phyloP scores from a whole-genome alignment of 2,113 vertebrate genomes.

The Trogon surrucura region DNA sequence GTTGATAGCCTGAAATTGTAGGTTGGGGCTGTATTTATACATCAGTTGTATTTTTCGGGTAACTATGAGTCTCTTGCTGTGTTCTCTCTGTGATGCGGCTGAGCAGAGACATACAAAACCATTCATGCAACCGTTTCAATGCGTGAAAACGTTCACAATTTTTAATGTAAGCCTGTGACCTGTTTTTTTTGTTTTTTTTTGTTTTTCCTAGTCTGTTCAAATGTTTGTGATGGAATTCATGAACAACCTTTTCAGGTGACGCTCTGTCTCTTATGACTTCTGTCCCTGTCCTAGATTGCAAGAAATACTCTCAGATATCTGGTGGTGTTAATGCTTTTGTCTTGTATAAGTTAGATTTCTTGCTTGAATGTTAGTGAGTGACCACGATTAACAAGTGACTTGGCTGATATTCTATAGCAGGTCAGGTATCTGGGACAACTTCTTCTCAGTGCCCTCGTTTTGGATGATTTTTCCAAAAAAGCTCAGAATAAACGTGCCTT shows the following conservation, averaged over 20 bases:
- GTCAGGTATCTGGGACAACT: not conserved
- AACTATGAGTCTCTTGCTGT: not conserved
- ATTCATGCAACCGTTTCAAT: not conserved
- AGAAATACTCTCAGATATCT: not conserved
- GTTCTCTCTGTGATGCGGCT: accelerated
- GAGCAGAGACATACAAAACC: not conserved
- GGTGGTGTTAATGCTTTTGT: not conserved
- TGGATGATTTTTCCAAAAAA: not conserved
- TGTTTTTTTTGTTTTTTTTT: not conserved
- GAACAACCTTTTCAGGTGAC: not conserved
- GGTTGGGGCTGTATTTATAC: not conserved
- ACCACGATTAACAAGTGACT: not conserved
- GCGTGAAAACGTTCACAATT: not conserved
- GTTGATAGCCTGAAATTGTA: not conserved
- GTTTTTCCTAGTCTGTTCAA: no score
- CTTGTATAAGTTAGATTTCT: not conserved
- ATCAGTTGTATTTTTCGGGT: not conserved
- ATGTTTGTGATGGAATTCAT: not conserved
- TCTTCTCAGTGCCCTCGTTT: not conserved
- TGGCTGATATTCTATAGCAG: not conserved
- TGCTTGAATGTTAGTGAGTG: not conserved
- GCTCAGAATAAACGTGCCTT: not conserved
- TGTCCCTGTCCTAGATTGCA: not conserved
- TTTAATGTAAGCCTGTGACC: not conserved
- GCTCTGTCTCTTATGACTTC: not conserved